phyloP scores from a whole-genome alignment of 1,140 invertebrate species.

The Andricus grossulariae region DNA sequence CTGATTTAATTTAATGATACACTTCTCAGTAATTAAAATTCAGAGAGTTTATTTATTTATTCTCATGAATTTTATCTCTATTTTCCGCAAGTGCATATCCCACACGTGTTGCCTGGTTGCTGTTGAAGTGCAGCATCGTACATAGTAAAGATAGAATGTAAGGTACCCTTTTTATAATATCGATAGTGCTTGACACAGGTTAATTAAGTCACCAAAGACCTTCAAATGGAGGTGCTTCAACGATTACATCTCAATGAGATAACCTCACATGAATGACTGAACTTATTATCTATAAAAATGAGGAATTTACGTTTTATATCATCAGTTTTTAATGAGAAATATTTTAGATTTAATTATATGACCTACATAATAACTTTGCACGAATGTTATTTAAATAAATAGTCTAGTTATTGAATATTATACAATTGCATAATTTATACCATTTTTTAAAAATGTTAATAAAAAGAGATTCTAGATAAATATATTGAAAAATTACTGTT shows the following conservation, averaged over 20 bases:
- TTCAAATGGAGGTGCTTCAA: constrained; percentile 26
- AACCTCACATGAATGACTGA: constrained; percentile 6
- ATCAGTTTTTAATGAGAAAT: no score
- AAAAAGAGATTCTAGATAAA: no score
- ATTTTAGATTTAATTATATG: no score
- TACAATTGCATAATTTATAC: no score
- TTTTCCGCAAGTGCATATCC: not conserved
- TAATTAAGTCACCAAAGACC: constrained; percentile 27
- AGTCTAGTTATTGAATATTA: no score
- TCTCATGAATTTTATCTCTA: not conserved
- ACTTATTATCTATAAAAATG: constrained; percentile 20
- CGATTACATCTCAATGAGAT: constrained; percentile 26
- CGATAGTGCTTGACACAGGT: constrained; percentile 25
- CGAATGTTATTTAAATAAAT: no score
- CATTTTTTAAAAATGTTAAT: no score
- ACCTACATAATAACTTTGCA: no score
- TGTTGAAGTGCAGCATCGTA: not conserved
- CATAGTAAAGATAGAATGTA: not conserved
- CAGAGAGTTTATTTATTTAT: no score
- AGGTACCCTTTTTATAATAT: constrained; percentile 19
- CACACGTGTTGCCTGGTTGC: not conserved
- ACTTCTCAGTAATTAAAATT: no score
- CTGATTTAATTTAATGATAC: no score
- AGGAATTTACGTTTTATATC: not conserved
- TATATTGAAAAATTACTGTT: no score